A percentile compares a stretch with the other conserved stretches of the same genome.
These are phyloP conservation scores for Hyposmocoma kahamanoa DNA, from an alignment of 1,140 invertebrate species.

Conservation along the genomic window DNA sequence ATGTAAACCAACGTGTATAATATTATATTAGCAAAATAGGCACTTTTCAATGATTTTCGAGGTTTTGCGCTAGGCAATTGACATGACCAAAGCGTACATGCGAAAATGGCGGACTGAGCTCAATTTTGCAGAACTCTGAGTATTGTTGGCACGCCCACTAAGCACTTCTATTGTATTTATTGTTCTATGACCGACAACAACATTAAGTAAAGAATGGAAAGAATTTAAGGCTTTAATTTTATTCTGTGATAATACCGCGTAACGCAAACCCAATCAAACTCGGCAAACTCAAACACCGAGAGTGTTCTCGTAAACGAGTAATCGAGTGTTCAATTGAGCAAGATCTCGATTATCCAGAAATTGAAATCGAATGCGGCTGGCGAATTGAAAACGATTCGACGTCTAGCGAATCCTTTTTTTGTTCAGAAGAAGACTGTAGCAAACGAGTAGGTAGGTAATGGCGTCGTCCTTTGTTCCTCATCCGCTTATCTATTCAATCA, in stretches of 20 bases:
- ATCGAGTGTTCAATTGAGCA: slow-evolving; percentile 70
- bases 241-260: slow-evolving; percentile 33
- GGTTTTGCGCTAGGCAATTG: too few species aligned
- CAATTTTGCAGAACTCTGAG: too few species aligned
- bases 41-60: too few species aligned
- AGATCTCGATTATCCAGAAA: slow-evolving; percentile 69
- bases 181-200: too few species aligned
- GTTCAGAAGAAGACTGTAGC: not conserved
- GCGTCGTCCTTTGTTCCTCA: not conserved
- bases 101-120: too few species aligned
- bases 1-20: too few species aligned
- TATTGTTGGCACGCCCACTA: too few species aligned
- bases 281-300: slow-evolving; percentile 61
- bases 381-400: slow-evolving; percentile 56
- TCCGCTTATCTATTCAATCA: slow-evolving; percentile 2
- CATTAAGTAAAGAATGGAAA: not conserved
- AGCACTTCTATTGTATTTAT: too few species aligned
- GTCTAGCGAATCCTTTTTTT: not conserved
- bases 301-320: slow-evolving; percentile 64
- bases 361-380: slow-evolving; percentile 59
- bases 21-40: too few species aligned
- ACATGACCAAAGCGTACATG: too few species aligned
- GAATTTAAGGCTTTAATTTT: not conserved
- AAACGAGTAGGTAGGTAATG: not conserved
- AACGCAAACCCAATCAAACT: slow-evolving; percentile 67